Base-by-base conservation (phyloP, 2,888 invertebrate genomes). In the Lasius fuliginosus region DNA sequence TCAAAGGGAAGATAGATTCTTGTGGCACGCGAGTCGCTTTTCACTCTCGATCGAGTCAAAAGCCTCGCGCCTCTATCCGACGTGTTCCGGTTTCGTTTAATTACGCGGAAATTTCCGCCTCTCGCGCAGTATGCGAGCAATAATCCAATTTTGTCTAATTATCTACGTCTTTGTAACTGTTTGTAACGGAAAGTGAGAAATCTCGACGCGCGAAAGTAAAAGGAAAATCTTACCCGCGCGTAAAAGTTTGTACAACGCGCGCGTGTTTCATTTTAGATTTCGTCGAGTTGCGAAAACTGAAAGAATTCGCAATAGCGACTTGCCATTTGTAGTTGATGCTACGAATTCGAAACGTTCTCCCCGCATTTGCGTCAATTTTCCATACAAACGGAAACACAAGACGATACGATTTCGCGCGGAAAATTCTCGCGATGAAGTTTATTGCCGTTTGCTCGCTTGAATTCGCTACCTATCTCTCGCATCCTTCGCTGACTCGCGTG, bases 371-470 rank as follows among this genome's bases (percentile, higher is more conserved):
- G 36, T 23, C 71, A 71, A 71, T 69, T 81, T 49, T 12, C 40
- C 18, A 60, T 60, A 56, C 46, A 71, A 81, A 81, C 71, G 71
- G 60, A 62, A 62, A 49, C 12, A 36, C 36, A 36, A 71, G 69
- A 81, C 79, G 33, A 60, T 36, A 36, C 36, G 71, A 60, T 79
- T 77, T 68, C 68, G 42, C 67, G 77, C 56, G n/a, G 42, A 42
- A 77, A 56, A n/a, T 58, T 60, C 18, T 46, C 36, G 12, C 27
- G 60, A 71, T 71, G 46, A 71, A 60, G 49, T 81, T 81, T 81
- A 81, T 81, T 81, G 79, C 79, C 36, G 46, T 69, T 81, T 81
- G 46, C 27, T 71, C 77, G 71, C 71, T 49, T n/a, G 27, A 49
- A 71, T 81, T 81, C 79, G 60, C 79, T 12, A 27, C 46, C 42